Percentiles rank a stretch among this genome's conserved stretches.
Evolutionary conservation across 2,888 invertebrate genomes (phyloP).

Genomic region (Epicampocera succincta): DNA sequence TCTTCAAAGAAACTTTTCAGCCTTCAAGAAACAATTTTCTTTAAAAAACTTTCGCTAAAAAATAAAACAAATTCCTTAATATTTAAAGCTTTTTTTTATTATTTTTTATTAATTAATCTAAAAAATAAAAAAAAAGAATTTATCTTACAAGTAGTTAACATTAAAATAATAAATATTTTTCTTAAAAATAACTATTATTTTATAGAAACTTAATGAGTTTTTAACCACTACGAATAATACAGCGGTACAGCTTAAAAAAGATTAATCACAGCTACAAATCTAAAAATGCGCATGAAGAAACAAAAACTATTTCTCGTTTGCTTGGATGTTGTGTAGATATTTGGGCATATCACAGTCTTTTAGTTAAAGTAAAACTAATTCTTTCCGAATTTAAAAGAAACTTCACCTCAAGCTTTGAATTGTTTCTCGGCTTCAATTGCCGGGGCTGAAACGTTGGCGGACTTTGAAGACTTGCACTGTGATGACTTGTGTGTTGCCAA

Average conservation of each 20-base stretch:
- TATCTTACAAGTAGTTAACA: constrained; percentile 66
- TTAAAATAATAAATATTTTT: constrained; percentile 36
- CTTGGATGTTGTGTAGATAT: constrained; percentile 19
- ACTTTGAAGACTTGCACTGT: constrained; percentile 37
- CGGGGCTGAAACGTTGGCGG: background rate
- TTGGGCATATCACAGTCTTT: constrained; percentile 65
- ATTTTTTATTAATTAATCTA: constrained; percentile 31
- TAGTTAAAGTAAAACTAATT: constrained; percentile 20
- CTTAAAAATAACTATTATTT: constrained; percentile 10
- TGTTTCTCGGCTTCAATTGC: constrained; percentile 29
- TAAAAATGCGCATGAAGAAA: constrained; percentile 21
- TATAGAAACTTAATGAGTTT: constrained; percentile 16
- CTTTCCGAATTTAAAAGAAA: background rate
- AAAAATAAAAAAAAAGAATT: constrained; percentile 43
- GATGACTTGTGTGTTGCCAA: constrained; percentile 34
- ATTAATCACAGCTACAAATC: constrained; percentile 62
- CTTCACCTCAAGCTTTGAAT: constrained; percentile 47
- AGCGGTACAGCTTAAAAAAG: constrained; percentile 36
- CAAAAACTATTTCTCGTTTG: constrained; percentile 14
- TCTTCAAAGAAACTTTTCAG: too few species aligned
- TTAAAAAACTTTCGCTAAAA: background rate
- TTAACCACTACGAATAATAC: constrained; percentile 18
- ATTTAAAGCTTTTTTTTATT: constrained; percentile 3
- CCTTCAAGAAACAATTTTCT: too few species aligned
- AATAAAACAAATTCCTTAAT: background rate